Conservation (phyloP, 2,113 vertebrate genomes). For the Hassar affinis region DNA sequence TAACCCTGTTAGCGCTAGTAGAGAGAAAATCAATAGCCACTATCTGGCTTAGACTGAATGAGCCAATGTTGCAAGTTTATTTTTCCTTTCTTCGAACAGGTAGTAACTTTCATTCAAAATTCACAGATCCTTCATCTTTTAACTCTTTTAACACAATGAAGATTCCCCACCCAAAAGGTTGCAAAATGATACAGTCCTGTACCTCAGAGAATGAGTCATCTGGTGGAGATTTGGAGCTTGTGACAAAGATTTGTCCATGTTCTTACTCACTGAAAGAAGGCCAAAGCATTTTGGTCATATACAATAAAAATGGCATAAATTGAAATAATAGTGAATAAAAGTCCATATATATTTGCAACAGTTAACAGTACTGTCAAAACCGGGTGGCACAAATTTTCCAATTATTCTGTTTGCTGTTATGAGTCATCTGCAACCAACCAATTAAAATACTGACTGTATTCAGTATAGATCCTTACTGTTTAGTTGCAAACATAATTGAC, state of each 20-base stretch:
- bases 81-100: background rate
- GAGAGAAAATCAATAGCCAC: slow-evolving; percentile 63
- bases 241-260: slow-evolving; percentile 1
- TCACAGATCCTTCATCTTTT: background rate
- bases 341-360: background rate
- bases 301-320: background rate
- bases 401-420: background rate
- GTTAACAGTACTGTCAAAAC: background rate
- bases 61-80: slow-evolving; percentile 22
- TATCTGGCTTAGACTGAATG: slow-evolving; percentile 37
- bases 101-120: slow-evolving; percentile 1
- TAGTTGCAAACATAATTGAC: background rate
- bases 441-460: background rate
- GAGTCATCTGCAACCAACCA: background rate
- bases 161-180: slow-evolving; percentile 24
- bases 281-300: background rate
- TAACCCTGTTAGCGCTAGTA: slow-evolving; percentile 68
- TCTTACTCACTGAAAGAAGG: slow-evolving; percentile 1
- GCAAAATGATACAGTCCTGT: slow-evolving; percentile 12
- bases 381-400: background rate
- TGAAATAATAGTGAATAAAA: no score
- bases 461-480: background rate
- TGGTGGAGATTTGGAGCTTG: slow-evolving; percentile 34
- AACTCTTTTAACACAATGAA: background rate
- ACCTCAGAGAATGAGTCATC: slow-evolving; percentile 48